Percentiles rank a stretch among this genome's conserved stretches.
Evolutionary conservation across 1,140 invertebrate genomes (phyloP).

Genomic region (Alviniconcha marisindica): DNA sequence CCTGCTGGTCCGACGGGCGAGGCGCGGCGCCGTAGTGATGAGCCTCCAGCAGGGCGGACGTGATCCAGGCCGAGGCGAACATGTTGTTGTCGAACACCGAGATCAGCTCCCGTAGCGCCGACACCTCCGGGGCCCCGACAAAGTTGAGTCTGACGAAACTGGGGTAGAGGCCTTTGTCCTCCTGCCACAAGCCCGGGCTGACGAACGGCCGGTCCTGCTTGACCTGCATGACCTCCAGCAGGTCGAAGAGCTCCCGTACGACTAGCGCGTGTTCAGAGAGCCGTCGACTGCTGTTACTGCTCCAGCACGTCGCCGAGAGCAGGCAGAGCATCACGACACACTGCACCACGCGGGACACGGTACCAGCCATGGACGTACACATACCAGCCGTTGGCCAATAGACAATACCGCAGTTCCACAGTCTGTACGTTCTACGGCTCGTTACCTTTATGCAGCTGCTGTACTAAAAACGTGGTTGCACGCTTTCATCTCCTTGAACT

Average conservation of each 20-base stretch:
- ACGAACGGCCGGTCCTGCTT: conserved; percentile 46
- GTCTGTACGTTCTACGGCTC: too few relatives aligned
- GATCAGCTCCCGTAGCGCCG: conserved; percentile 57
- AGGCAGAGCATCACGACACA: neutral
- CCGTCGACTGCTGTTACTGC: too few relatives aligned
- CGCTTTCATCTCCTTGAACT: too few relatives aligned
- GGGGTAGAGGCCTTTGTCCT: conserved; percentile 60
- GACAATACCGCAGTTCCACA: too few relatives aligned
- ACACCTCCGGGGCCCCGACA: conserved; percentile 60
- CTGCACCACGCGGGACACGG: neutral
- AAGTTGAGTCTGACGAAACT: conserved; percentile 69
- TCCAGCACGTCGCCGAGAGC: neutral
- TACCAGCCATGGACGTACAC: too few relatives aligned
- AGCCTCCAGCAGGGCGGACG: conserved; percentile 59
- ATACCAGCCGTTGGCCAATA: too few relatives aligned
- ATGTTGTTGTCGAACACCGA: conserved; percentile 71
- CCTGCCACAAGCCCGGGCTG: conserved; percentile 19
- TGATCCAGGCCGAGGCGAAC: conserved; percentile 72
- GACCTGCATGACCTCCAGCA: conserved; percentile 52
- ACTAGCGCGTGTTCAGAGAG: too few relatives aligned
- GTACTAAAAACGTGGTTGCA: too few relatives aligned
- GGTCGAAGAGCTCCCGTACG: conserved; percentile 47
- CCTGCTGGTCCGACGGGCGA: conserved; percentile 56
- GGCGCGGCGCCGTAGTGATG: conserved; percentile 64
- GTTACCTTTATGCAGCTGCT: too few relatives aligned